phyloP scores from a whole-genome alignment of 1,140 invertebrate genomes.

The Amyelois transitella region DNA sequence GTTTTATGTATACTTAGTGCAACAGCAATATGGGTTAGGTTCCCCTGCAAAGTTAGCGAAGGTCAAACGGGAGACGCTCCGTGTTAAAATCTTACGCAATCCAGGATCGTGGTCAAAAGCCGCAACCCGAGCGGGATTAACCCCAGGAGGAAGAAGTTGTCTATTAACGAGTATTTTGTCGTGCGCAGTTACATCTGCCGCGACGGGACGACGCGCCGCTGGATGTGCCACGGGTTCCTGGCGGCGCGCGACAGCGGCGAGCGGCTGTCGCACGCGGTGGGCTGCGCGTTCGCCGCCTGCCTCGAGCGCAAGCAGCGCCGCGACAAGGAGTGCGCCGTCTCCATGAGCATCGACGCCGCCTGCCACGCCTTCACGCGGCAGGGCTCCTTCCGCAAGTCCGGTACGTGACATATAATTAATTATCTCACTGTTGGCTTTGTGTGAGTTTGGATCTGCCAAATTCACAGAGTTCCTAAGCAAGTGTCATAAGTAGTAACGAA shows the following conservation, averaged over 20 bases:
- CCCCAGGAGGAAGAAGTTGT: too few species aligned
- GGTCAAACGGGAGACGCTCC: too few species aligned
- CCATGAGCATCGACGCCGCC: slow-evolving; percentile 95
- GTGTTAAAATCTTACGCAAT: too few species aligned
- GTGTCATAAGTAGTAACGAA: too few species aligned
- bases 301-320: slow-evolving; percentile 97
- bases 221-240: slow-evolving; percentile 99
- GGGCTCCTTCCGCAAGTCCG: slow-evolving; percentile 88
- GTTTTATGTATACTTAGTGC: too few species aligned
- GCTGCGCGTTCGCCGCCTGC: slow-evolving; percentile 99
- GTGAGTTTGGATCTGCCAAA: too few species aligned
- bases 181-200: slow-evolving; percentile 76
- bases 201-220: slow-evolving; percentile 82
- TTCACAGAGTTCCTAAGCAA: too few species aligned
- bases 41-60: too few species aligned
- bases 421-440: too few species aligned
- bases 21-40: too few species aligned
- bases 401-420: slow-evolving; percentile 14
- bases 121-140: too few species aligned
- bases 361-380: slow-evolving; percentile 95
- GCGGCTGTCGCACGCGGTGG: slow-evolving; percentile 97
- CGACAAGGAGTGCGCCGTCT: slow-evolving; percentile 96
- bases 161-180: background rate
- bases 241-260: slow-evolving; percentile 97
- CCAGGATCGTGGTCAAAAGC: too few species aligned